phyloP scores from a whole-genome alignment of 2,888 invertebrate species.

The Tetragnatha montana region DNA sequence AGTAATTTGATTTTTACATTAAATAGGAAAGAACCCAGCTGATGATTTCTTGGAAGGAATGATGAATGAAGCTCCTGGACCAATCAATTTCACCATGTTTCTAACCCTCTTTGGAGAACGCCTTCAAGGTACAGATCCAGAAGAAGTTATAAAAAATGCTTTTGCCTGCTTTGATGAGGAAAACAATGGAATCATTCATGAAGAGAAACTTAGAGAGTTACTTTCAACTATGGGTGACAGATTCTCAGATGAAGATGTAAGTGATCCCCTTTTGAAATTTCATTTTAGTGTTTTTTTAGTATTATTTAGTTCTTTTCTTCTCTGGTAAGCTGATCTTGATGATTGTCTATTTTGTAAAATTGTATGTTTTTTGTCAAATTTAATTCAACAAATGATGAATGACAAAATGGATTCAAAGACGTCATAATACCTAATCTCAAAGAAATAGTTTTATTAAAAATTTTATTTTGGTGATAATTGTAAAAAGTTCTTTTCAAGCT shows the following conservation, averaged over 20 bases:
- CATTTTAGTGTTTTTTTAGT: not conserved
- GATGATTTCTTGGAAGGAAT: conserved; percentile 97
- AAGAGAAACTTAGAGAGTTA: conserved; percentile 95
- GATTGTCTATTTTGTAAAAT: not conserved
- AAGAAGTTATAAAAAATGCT: conserved; percentile 99
- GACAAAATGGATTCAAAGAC: too few species aligned
- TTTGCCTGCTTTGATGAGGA: conserved; percentile 99
- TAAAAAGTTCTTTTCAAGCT: too few species aligned
- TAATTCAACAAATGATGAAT: too few species aligned
- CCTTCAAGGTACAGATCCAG: conserved; percentile 98
- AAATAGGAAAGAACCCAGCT: conserved; percentile 93
- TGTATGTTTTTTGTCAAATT: not conserved
- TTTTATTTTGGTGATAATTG: not conserved
- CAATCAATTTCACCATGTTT: conserved; percentile 99
- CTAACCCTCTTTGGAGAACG: conserved; percentile 98
- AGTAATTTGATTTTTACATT: not conserved
- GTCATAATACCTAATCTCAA: too few species aligned
- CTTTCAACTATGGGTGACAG: conserved; percentile 98
- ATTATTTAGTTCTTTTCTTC: not conserved
- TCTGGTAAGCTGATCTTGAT: not conserved
- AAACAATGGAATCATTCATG: conserved; percentile 91
- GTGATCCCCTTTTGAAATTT: conserved; percentile 39
- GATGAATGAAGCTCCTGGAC: conserved; percentile 99
- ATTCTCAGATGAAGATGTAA: conserved; percentile 89
- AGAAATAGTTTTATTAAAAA: not conserved